Evolutionary conservation across 2,113 vertebrate genomes (phyloP), one percentile per base, ranked within the genome.

Genomic region (Furnarius figulus): DNA sequence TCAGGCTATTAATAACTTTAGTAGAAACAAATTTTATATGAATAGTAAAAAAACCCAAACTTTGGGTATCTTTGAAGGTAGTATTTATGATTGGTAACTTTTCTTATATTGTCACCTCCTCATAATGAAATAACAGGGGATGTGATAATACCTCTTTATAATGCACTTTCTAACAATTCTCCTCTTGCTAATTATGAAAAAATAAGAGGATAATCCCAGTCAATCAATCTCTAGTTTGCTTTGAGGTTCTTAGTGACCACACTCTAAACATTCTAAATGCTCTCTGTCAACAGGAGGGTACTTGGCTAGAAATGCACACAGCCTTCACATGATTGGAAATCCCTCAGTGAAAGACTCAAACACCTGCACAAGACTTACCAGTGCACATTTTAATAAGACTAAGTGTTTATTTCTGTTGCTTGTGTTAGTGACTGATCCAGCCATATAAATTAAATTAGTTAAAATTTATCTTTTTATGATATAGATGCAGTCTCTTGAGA

Each of bases 231-330:
- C 24, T 35, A 22, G 8, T 37, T 92, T 87, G 14, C 44, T 79
- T n/a, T 80, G 79, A 78, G 49, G 4, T 47, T 79, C 11, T 78
- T 74, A 30, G 17, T 44, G 49, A 65, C 19, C 11, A 40, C 5
- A 28, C 6, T 49, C 7, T 61, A 59, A 72, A 56, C 0, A 0
- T 61, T 61, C 8, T 42, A 65, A 76, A 61, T 8, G 3, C 5
- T 1, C 3, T 7, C 62, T 52, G 14, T 58, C 58, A 78, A 8
- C 4, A 6, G 10, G 17, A 55, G 18, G 11, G 18, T 39, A 39
- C 28, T 61, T 61, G 40, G 23, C 16, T 62, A 61, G 24, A 86
- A 74, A 50, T 7, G 16, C 28, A 53, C 20, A 16, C 10, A n/a
- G 10, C 15, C 87, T 93, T 61, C 75, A 62, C 8, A 56, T 28